phyloP scores from a whole-genome alignment of 2,113 vertebrate species.

The Dasypus novemcinctus region DNA sequence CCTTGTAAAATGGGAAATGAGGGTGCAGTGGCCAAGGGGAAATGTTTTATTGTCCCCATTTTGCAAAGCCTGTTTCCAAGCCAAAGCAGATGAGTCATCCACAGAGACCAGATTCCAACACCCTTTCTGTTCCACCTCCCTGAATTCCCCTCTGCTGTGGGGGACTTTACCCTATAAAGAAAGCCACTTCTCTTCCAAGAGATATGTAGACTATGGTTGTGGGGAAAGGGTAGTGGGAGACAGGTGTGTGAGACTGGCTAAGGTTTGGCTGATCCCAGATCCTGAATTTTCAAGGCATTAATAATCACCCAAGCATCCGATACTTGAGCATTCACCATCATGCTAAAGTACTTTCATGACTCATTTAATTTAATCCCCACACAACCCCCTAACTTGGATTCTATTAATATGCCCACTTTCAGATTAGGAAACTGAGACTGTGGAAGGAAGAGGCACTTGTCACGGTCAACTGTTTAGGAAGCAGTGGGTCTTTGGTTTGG shows the following conservation, averaged over 20 bases:
- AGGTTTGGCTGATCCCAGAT: background rate
- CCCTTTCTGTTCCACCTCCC: background rate
- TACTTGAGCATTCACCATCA: background rate
- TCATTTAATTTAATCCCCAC: background rate
- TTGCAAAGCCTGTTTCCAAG: conserved; percentile 4
- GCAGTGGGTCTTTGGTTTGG: background rate
- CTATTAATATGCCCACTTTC: background rate
- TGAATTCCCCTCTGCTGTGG: background rate
- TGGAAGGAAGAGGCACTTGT: background rate
- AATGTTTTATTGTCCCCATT: conserved; percentile 53
- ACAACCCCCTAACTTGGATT: background rate
- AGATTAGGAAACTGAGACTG: background rate
- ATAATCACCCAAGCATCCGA: background rate
- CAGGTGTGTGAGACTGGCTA: background rate
- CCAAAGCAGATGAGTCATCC: conserved; percentile 52
- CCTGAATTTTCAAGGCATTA: background rate
- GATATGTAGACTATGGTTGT: background rate
- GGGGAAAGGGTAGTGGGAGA: background rate
- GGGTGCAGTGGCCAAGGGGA: background rate
- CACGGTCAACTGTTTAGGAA: background rate
- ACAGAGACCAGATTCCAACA: conserved; percentile 43
- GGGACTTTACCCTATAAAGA: background rate
- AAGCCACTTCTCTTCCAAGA: background rate
- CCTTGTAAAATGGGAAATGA: conserved; percentile 8
- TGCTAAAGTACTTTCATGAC: background rate